Base-by-base conservation (phyloP, 2,888 invertebrate genomes). In the Automeris io region DNA sequence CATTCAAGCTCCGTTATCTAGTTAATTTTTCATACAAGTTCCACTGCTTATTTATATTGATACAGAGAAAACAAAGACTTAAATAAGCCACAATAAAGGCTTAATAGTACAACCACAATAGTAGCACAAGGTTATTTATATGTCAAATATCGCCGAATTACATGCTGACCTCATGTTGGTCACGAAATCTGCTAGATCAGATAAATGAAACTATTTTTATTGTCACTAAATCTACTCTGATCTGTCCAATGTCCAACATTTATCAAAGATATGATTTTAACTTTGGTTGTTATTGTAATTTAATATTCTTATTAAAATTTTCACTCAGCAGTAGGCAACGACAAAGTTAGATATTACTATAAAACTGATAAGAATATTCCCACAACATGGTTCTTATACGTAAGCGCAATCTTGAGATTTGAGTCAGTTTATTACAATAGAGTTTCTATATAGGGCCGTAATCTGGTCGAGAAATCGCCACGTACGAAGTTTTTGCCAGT, bases 161-260 rank as follows among this genome's bases (percentile, higher is more conserved):
- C 57, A 65, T 58, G 60, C 61, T 70, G 74, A 73, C 76, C 78
- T 74, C 65, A 61, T 54, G 60, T 63, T 54, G 66, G 74, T 78
- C 80, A 83, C 80, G 81, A 79, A 60, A 63, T 62, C 58, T 54
- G 55, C 61, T 59, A 61, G 72, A 80, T 80, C 77, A 71, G 74
- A 75, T 82, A 73, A 70, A 70, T 65, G 67, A 60, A 58, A 55
- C 52, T 57, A 74, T 71, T 74, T 78, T 73, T 70, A 64, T 71
- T 69, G 71, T 69, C 70, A 69, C 70, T 73, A 70, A 65, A 59
- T 56, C 52, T 56, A 63, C 41, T 59, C 47, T 68, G 66, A 66
- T 77, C 78, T 78, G 72, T n/a, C n/a, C n/a, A n/a, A n/a, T n/a
- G n/a, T n/a, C n/a, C n/a, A n/a, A n/a, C n/a, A n/a, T n/a, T n/a